Conservation (phyloP, 2,797 vertebrate genomes). For the Anabas testudineus region DNA sequence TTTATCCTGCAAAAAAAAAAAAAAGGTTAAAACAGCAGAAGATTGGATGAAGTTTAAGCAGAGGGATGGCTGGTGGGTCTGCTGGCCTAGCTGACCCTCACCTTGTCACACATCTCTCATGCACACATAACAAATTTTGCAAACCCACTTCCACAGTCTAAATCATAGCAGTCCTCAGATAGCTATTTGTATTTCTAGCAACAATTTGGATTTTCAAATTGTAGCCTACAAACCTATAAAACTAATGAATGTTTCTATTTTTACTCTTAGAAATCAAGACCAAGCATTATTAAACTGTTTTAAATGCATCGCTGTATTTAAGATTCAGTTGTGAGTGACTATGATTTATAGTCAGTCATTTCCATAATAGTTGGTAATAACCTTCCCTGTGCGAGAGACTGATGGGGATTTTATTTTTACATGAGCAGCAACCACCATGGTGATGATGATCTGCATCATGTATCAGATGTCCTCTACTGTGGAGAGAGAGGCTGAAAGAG, state of each 20-base stretch:
- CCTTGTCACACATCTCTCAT: constrained; percentile 36
- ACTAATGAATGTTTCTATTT: constrained; percentile 49
- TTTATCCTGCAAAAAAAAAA: not conserved
- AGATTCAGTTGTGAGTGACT: constrained; percentile 37
- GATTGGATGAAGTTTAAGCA: no score
- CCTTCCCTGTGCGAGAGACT: constrained; percentile 53
- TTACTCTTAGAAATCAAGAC: constrained; percentile 20
- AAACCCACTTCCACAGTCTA: constrained; percentile 39
- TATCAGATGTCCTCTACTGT: constrained; percentile 62
- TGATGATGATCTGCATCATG: constrained; percentile 67
- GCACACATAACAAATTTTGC: constrained; percentile 63
- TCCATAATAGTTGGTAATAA: constrained; percentile 66
- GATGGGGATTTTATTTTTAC: constrained; percentile 78
- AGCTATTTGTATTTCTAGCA: constrained; percentile 41
- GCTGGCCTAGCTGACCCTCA: constrained; percentile 42
- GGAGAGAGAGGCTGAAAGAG: constrained; percentile 53
- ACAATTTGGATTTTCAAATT: constrained; percentile 25
- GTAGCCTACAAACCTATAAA: constrained; percentile 23
- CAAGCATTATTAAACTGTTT: constrained; percentile 29
- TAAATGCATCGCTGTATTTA: constrained; percentile 39
- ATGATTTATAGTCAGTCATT: constrained; percentile 65
- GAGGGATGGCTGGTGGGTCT: constrained; percentile 52
- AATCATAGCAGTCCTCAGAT: constrained; percentile 52
- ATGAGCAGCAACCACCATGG: constrained; percentile 66
- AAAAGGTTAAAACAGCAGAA: not conserved